Conservation (phyloP, 2,113 vertebrate genomes). For the Rhinopomastus cyanomelas region DNA sequence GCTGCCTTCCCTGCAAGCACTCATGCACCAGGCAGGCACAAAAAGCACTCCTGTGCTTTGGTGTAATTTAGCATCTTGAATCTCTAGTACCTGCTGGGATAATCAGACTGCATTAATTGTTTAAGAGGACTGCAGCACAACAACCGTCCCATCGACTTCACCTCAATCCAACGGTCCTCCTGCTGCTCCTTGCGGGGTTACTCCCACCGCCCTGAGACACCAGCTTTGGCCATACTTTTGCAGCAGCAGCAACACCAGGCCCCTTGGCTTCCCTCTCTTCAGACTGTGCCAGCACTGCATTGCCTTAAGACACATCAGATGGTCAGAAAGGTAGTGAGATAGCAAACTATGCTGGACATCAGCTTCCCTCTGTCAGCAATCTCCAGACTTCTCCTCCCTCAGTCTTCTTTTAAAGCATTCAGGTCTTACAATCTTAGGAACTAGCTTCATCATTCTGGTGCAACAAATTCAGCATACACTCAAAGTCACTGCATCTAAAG, state of each 20-base stretch:
- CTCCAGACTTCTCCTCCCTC: background rate
- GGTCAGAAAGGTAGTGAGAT: background rate
- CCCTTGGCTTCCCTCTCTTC: background rate
- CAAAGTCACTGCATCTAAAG: background rate
- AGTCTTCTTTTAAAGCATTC: background rate
- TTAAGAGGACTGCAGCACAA: background rate
- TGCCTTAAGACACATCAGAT: slow-evolving; percentile 4
- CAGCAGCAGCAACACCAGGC: slow-evolving; percentile 22
- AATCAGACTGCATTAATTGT: background rate
- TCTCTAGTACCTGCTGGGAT: background rate
- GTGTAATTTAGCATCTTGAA: background rate
- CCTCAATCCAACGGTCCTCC: background rate
- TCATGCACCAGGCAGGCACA: background rate
- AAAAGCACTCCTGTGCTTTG: background rate
- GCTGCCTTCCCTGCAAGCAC: background rate
- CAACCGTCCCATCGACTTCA: background rate
- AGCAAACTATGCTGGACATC: background rate
- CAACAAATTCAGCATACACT: background rate
- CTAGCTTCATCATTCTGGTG: background rate
- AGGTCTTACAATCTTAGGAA: background rate
- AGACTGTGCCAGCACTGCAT: background rate
- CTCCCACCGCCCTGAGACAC: background rate
- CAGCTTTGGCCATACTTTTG: slow-evolving; percentile 1
- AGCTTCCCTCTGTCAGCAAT: background rate
- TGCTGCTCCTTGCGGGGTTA: background rate